Percentiles rank a stretch among this genome's conserved stretches.
These are phyloP conservation scores for Ryuthela nishihirai DNA, from an alignment of 2,888 invertebrate genomes.

Conservation along the genomic window DNA sequence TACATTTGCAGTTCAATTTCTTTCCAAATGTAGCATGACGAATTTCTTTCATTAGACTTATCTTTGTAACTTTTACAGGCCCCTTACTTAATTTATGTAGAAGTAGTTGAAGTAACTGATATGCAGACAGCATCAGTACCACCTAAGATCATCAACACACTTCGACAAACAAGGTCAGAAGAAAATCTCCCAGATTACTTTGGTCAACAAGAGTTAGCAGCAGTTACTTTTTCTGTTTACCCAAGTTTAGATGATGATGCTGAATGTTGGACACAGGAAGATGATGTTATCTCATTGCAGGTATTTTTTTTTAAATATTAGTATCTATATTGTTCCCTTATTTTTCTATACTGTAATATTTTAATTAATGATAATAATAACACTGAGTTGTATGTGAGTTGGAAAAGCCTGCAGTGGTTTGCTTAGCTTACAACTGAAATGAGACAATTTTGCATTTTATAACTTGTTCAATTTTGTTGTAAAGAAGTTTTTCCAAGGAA, in stretches of 20 bases:
- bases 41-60: too few relatives aligned
- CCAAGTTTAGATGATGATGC: conserved; percentile 58
- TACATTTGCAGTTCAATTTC: too few relatives aligned
- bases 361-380: too few relatives aligned
- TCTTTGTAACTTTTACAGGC: conserved; percentile 65
- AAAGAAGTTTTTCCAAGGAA: too few relatives aligned
- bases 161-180: conserved; percentile 89
- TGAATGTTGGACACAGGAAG: conserved; percentile 92
- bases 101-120: conserved; percentile 80
- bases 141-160: conserved; percentile 63
- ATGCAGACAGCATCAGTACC: conserved; percentile 79
- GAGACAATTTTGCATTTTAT: too few relatives aligned
- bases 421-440: too few relatives aligned
- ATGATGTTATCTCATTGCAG: conserved; percentile 84
- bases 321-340: not conserved
- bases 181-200: conserved; percentile 68
- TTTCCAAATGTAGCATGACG: too few relatives aligned
- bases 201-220: conserved; percentile 41
- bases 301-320: conserved; percentile 44
- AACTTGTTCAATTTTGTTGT: too few relatives aligned
- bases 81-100: conserved; percentile 97
- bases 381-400: too few relatives aligned
- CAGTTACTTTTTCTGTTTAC: conserved; percentile 53
- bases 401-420: too few relatives aligned
- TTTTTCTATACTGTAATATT: too few relatives aligned